Base-by-base conservation (phyloP, 2,797 vertebrate species). In the Sebastes hubbsi region DNA sequence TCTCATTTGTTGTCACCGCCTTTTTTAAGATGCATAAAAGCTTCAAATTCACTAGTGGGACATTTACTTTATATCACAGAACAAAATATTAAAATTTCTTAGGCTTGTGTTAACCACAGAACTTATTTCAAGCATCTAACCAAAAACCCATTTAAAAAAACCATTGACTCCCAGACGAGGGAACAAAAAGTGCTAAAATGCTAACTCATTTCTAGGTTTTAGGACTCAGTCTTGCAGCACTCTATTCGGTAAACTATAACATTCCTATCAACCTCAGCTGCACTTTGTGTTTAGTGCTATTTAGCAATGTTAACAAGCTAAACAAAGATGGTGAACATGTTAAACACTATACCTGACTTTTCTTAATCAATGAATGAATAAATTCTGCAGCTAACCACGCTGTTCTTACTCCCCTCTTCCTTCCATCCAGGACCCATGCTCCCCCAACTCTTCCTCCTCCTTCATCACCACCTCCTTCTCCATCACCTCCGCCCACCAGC, bases 351-450 rank as follows among this genome's bases (percentile, higher is more conserved):
- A 36, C 14, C 67, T 20, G 30, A 52, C 6, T 20, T 8, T 32
- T 34, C 14, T 42, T 24, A 30, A 55, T 29, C 6, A 13, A 14
- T 42, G 2, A 42, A 30, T 46, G 7, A 49, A 56, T 73, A 8
- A 14, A 18, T 70, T 74, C 56, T 74, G 5, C 16, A 61, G 22
- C 38, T 78, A 75, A 82, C 25, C 16, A 25, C 14, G 10, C 29
- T 70, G 52, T 72, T 80, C 27, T 32, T 70, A 16, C n/a, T 27
- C 25, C 27, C 20, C 8, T 78, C 25, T 86, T 63, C 16, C 25
- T 82, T 58, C 20, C 46, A 69, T 62, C 22, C 87, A 96, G 95
- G 83, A 92, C 79, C 61, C 67, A 80, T 18, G 74, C 78, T 69
- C 79, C 85, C 29, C 84, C 77, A 60, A 67, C 72, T 79, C 85